Evolutionary conservation across 2,113 vertebrate genomes (phyloP).

Genomic region (Eidolon helvum): DNA sequence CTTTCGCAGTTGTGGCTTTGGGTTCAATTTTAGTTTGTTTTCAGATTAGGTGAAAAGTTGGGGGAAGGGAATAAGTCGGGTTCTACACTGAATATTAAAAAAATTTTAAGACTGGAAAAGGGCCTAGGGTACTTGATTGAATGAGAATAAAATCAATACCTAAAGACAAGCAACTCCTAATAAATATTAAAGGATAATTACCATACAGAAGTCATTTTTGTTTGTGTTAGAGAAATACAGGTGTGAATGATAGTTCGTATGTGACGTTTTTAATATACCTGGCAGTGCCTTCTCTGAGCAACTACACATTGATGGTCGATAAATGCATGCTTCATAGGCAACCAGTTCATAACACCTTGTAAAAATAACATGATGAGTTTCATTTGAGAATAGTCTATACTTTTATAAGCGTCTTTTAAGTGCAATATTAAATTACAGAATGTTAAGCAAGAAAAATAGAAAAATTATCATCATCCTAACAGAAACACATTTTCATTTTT

Average conservation of each 20-base stretch:
- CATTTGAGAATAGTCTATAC: neutral
- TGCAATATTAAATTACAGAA: neutral
- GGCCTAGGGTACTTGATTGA: neutral
- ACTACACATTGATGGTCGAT: neutral
- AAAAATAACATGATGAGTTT: neutral
- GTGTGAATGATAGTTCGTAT: neutral
- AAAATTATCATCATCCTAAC: neutral
- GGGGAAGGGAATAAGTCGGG: neutral
- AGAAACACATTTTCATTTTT: conserved; percentile 1
- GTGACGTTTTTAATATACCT: neutral
- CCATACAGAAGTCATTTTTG: neutral
- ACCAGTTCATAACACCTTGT: neutral
- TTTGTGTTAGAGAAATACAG: neutral
- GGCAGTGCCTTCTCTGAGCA: neutral
- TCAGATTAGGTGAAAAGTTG: conserved; percentile 15
- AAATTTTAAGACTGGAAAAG: neutral
- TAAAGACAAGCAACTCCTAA: neutral
- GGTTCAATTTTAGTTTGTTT: conserved; percentile 37
- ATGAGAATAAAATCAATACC: conserved; percentile 14
- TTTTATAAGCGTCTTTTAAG: neutral
- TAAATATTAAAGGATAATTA: conserved; percentile 11
- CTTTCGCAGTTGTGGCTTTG: neutral
- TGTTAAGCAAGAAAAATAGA: neutral
- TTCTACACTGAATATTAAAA: neutral
- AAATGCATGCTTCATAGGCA: neutral